Evolutionary conservation across 2,888 invertebrate species (phyloP).

Genomic region (Vanessa cardui): DNA sequence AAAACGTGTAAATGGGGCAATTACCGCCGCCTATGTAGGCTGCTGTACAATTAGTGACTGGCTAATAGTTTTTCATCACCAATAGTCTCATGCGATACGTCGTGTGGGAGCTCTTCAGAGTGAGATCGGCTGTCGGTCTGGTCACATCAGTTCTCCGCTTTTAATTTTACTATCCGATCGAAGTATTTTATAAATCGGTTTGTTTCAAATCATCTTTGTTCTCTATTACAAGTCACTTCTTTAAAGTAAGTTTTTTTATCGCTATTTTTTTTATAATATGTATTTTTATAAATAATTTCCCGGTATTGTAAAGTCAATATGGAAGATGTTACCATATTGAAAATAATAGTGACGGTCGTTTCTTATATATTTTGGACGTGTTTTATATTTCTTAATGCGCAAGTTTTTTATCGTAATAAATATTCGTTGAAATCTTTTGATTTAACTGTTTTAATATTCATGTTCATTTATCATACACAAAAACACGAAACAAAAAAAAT

Average conservation of each 20-base stretch:
- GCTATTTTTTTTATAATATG: too few species aligned
- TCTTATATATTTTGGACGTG: too few species aligned
- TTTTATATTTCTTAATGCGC: too few species aligned
- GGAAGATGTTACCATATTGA: too few species aligned
- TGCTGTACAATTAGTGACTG: slow-evolving; percentile 77
- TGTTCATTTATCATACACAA: too few species aligned
- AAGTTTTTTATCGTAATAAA: too few species aligned
- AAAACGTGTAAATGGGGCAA: slow-evolving; percentile 82
- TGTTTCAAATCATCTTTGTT: slow-evolving; percentile 1
- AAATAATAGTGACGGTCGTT: too few species aligned
- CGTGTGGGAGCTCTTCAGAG: slow-evolving; percentile 66
- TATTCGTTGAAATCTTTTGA: too few species aligned
- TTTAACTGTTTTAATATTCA: too few species aligned
- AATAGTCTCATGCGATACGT: slow-evolving; percentile 65
- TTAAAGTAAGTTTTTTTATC: neutral
- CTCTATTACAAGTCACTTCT: neutral
- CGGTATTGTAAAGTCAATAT: too few species aligned
- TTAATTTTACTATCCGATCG: slow-evolving; percentile 32
- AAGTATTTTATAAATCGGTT: neutral
- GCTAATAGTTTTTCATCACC: slow-evolving; percentile 82
- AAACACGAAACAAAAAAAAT: too few species aligned
- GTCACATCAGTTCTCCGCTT: slow-evolving; percentile 48
- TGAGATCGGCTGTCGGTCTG: slow-evolving; percentile 67
- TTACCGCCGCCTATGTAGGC: slow-evolving; percentile 81
- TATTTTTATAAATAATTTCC: too few species aligned